Percentiles rank a stretch among this genome's conserved stretches.
These are phyloP conservation scores for Helogale parvula DNA, from an alignment of 2,113 vertebrate genomes.

Conservation along the genomic window DNA sequence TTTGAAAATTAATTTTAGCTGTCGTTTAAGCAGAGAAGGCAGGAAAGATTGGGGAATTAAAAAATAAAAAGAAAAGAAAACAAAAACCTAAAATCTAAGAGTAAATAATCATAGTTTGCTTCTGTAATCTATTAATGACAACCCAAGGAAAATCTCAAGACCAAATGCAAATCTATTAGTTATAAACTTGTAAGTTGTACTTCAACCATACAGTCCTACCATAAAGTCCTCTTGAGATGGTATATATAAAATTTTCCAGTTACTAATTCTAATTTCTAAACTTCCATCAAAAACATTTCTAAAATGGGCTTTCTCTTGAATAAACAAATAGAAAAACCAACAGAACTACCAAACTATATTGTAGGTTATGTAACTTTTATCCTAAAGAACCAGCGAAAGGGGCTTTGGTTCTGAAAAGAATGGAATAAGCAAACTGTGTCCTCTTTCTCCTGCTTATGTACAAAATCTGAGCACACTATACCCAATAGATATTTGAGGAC, in stretches of 20 bases:
- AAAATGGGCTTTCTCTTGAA: background rate
- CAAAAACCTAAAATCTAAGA: background rate
- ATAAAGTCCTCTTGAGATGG: background rate
- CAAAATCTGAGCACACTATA: background rate
- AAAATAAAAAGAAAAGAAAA: background rate
- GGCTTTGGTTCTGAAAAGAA: background rate
- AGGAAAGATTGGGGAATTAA: background rate
- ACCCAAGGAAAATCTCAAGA: background rate
- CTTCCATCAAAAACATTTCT: background rate
- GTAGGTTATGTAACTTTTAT: background rate
- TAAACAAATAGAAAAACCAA: background rate
- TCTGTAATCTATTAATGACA: background rate
- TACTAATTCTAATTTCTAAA: conserved; percentile 4
- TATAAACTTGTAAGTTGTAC: background rate
- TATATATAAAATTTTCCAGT: background rate
- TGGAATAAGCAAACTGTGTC: background rate
- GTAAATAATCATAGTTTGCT: background rate
- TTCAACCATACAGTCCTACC: background rate
- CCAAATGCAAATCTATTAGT: background rate
- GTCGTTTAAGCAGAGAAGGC: background rate
- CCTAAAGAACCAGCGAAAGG: background rate
- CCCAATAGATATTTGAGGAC: background rate
- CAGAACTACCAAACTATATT: background rate
- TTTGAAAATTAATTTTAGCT: background rate
- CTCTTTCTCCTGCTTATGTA: background rate